Conservation (phyloP, 2,113 vertebrate species). For the Micronycteris hirsuta region DNA sequence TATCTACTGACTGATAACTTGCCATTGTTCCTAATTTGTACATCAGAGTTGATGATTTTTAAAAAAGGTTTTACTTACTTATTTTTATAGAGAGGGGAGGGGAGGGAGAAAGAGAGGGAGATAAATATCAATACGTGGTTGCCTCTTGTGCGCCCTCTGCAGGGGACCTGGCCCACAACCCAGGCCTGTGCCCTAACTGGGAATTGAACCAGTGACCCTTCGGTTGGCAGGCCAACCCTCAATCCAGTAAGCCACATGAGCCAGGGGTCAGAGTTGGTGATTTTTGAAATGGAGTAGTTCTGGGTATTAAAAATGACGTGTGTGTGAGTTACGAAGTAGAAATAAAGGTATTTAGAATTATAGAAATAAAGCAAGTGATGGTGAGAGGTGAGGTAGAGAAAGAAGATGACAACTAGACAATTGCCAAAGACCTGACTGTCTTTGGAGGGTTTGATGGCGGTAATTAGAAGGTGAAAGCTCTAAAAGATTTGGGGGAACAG, state of each 20-base stretch:
- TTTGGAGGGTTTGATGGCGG: not conserved
- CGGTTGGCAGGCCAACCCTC: too few species aligned
- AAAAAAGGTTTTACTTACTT: too few species aligned
- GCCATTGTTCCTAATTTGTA: not conserved
- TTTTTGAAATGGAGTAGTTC: not conserved
- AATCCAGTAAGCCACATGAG: too few species aligned
- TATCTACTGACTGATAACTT: not conserved
- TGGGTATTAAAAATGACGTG: not conserved
- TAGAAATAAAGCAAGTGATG: not conserved
- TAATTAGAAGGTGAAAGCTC: not conserved
- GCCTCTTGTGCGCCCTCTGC: too few species aligned
- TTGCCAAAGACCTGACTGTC: not conserved
- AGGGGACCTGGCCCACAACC: too few species aligned
- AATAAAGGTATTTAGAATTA: not conserved
- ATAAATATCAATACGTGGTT: too few species aligned
- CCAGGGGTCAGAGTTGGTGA: not conserved
- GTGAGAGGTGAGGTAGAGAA: not conserved
- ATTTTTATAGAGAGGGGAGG: too few species aligned
- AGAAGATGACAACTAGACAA: not conserved
- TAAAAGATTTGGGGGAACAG: not conserved
- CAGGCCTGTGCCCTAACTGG: too few species aligned
- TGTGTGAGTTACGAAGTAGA: not conserved
- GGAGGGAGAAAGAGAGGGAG: too few species aligned
- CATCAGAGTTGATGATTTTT: not conserved
- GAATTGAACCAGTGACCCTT: too few species aligned